A percentile compares a stretch with the other conserved stretches of the same genome.
phyloP scores from a whole-genome alignment of 1,140 invertebrate genomes.

The Calliphora vicina region DNA sequence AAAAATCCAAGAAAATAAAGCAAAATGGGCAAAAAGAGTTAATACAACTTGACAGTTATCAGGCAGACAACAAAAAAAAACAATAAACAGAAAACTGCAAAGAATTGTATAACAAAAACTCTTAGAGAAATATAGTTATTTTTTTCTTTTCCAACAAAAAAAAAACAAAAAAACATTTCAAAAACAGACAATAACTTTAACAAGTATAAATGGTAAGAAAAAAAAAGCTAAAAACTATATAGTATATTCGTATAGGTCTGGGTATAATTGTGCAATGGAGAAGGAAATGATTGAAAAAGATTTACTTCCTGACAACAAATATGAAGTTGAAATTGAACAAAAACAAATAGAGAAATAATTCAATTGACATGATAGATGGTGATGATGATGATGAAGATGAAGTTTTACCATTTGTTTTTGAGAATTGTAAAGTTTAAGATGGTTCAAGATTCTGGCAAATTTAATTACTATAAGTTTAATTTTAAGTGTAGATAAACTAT shows the following conservation, averaged over 20 bases:
- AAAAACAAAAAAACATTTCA: too few species aligned
- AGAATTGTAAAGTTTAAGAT: too few species aligned
- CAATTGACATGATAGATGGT: slow-evolving; percentile 16
- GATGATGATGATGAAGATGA: background rate
- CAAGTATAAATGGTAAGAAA: background rate
- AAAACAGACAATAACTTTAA: slow-evolving; percentile 5
- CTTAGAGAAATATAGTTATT: background rate
- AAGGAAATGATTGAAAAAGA: slow-evolving; percentile 24
- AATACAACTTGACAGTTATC: slow-evolving; percentile 4
- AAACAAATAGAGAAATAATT: background rate
- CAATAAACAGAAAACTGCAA: too few species aligned
- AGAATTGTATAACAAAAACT: background rate
- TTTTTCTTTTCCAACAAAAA: background rate
- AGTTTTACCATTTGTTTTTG: background rate
- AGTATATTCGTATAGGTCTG: background rate
- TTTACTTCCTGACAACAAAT: slow-evolving; percentile 19
- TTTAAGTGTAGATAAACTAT: background rate
- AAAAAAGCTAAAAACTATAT: background rate
- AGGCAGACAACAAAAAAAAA: background rate
- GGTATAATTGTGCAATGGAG: background rate
- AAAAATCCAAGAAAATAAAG: background rate
- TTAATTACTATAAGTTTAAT: background rate
- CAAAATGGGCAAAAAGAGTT: background rate
- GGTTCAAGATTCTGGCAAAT: background rate
- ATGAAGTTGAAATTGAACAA: slow-evolving; percentile 1